Evolutionary conservation across 2,888 invertebrate species (phyloP), one percentile per base, ranked within the genome.

Genomic region (Portevinia maculata): DNA sequence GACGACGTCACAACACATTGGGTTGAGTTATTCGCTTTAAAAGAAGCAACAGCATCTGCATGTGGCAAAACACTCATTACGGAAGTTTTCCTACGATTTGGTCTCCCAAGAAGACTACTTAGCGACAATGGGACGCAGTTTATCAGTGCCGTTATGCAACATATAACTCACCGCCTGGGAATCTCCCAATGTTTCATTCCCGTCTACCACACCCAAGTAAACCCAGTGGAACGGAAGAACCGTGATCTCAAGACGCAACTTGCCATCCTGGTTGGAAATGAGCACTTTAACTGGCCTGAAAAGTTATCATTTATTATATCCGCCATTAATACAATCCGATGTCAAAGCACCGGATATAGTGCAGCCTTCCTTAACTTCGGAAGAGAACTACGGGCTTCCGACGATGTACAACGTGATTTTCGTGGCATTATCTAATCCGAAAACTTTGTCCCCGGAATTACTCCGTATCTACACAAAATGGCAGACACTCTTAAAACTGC

Each of bases 61-160:
- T 88, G 88, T 62, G 87, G 87, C 0, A 64, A 37, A 0, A 85
- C 69, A 0, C 69, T 90, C 0, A 50, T 89, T 0, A 71, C 88
- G 17, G 88, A 89, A 70, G 60, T 89, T 0, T 86, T 90, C 19
- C 50, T 89, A 6, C 76, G 89, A 19, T 89, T 86, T 79, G 89
- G 89, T 0, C 17, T 86, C 0, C 88, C 88, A 0, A 44, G 89
- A 0, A 62, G 88, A n/a, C 9, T 90, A 0, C 85, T 88, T 4
- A 87, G 87, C 11, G 89, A 90, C 41, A 90, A 90, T 15, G 89
- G 89, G 0, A 62, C 85, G 0, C 89, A 89, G 39, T 89, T 90
- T 55, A 85, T 89, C 0, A 86, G 86, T 9, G 85, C 83, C 0
- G 81, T 89, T 0, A 88, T 90, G 88, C 89, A 89, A 57, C 84